A percentile compares a stretch with the other conserved stretches of the same genome.
Evolutionary conservation across 1,140 invertebrate genomes (phyloP).

Genomic region (Brachionus koreanus): DNA sequence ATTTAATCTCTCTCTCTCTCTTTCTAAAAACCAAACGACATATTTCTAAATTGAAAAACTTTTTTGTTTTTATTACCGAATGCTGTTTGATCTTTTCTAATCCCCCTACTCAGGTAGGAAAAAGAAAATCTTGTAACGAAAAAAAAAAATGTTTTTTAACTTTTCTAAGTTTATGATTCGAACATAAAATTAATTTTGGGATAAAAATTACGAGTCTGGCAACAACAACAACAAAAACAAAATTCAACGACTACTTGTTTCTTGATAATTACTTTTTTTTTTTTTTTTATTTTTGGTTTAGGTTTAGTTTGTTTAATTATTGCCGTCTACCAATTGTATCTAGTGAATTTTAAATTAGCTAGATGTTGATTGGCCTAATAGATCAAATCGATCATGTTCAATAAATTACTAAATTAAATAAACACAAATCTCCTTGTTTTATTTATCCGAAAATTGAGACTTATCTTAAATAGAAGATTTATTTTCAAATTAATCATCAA

Average conservation of each 20-base stretch:
- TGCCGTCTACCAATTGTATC: not conserved
- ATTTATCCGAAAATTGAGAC: conserved; percentile 33
- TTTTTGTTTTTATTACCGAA: not conserved
- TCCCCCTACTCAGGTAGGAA: not conserved
- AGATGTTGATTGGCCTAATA: not conserved
- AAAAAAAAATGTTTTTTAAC: not conserved
- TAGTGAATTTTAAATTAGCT: not conserved
- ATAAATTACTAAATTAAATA: not conserved
- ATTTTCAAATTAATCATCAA: conserved; percentile 18
- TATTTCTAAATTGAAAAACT: not conserved
- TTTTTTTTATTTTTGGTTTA: not conserved
- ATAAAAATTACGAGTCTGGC: conserved; percentile 24
- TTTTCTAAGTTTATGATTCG: not conserved
- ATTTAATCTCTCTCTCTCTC: not conserved
- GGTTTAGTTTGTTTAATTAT: not conserved
- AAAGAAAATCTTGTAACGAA: not conserved
- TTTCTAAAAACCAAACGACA: not conserved
- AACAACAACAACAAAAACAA: not conserved
- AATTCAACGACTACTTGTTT: not conserved
- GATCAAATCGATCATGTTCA: not conserved
- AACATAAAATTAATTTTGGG: conserved; percentile 8
- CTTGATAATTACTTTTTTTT: conserved; percentile 23
- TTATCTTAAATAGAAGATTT: conserved; percentile 22
- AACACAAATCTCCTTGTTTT: conserved; percentile 6
- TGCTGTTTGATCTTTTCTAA: not conserved